These are phyloP conservation scores for Lytechinus variegatus DNA, from an alignment of 35 echinoderm and acorn worm genomes.

Conservation along the genomic window DNA sequence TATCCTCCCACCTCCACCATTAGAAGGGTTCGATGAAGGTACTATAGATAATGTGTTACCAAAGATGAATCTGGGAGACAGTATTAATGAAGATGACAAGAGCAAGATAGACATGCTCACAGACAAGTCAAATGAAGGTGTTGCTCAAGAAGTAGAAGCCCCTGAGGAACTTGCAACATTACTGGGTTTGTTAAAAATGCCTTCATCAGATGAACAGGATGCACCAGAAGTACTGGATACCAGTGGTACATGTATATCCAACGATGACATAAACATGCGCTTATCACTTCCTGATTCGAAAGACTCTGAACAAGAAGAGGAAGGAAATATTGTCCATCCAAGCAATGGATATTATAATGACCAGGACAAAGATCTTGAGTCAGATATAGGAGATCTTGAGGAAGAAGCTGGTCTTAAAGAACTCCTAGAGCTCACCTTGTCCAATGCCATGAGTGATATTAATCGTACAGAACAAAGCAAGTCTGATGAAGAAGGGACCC, in stretches of 20 bases:
- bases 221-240: background rate
- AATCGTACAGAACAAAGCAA: background rate
- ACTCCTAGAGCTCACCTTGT: conserved; percentile 13
- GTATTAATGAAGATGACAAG: background rate
- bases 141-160: background rate
- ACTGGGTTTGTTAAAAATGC: background rate
- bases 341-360: background rate
- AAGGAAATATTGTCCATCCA: background rate
- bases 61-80: background rate
- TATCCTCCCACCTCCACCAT: conserved; percentile 73
- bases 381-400: background rate
- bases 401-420: conserved; percentile 33
- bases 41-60: conserved; percentile 42
- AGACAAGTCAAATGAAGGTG: background rate
- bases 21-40: conserved; percentile 71
- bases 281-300: background rate
- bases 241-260: background rate
- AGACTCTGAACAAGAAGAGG: background rate
- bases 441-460: background rate
- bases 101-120: background rate
- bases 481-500: background rate
- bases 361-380: background rate
- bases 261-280: background rate
- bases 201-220: background rate
- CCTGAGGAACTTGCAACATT: background rate